A percentile compares a stretch with the other conserved stretches of the same genome.
Evolutionary conservation across 2,888 invertebrate genomes (phyloP).

Genomic region (Mamestra brassicae): DNA sequence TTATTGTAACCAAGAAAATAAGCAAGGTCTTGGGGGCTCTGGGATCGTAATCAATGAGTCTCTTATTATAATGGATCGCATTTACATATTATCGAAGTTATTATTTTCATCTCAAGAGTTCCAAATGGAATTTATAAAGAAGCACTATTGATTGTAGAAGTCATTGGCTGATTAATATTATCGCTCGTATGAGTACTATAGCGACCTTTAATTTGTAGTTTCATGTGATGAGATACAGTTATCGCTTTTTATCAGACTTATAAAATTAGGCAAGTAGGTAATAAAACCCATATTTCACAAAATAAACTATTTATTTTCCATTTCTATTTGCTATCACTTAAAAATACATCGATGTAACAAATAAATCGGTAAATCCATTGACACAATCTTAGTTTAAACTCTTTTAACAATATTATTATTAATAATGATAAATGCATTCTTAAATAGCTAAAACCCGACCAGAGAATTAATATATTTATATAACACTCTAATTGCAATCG

Average conservation of each 20-base stretch:
- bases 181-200: background rate
- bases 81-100: too few relatives aligned
- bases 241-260: background rate
- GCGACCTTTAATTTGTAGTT: background rate
- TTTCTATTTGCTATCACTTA: constrained; percentile 81
- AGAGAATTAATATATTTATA: constrained; percentile 61
- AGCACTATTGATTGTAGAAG: background rate
- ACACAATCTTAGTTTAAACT: constrained; percentile 80
- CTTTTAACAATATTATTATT: constrained; percentile 75
- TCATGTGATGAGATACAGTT: background rate
- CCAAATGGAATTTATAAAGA: background rate
- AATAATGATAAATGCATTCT: constrained; percentile 85
- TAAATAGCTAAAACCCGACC: constrained; percentile 68
- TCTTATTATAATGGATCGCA: too few relatives aligned
- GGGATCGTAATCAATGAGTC: too few relatives aligned
- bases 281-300: constrained; percentile 70
- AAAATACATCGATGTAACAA: constrained; percentile 88
- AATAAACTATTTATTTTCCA: constrained; percentile 84
- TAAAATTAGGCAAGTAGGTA: background rate
- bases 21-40: too few relatives aligned
- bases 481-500: constrained; percentile 46
- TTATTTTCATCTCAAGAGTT: background rate
- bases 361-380: constrained; percentile 82
- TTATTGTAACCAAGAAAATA: too few relatives aligned
- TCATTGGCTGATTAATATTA: background rate